Evolutionary conservation across 2,797 vertebrate species (phyloP).

Genomic region (Silurus aristotelis): DNA sequence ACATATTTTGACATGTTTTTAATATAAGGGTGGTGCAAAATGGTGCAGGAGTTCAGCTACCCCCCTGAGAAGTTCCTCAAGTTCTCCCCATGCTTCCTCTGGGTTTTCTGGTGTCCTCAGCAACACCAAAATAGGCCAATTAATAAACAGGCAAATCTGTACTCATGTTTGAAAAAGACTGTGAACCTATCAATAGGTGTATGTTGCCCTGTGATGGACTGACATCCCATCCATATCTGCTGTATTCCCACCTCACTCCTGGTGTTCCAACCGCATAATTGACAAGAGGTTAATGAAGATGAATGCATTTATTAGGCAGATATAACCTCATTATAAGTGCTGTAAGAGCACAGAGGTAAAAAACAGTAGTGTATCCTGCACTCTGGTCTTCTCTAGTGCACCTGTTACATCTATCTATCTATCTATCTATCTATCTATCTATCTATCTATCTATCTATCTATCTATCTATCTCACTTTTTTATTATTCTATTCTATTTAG

Average conservation of each 20-base stretch:
- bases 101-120: neutral
- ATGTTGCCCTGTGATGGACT: neutral
- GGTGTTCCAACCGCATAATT: neutral
- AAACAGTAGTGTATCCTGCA: neutral
- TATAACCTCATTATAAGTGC: neutral
- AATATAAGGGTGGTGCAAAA: neutral
- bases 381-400: constrained; percentile 9
- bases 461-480: too few relatives aligned
- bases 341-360: neutral
- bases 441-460: neutral
- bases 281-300: neutral
- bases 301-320: neutral
- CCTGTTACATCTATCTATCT: constrained; percentile 37
- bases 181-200: neutral
- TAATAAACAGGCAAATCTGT: neutral
- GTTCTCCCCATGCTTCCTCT: neutral
- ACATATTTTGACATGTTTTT: neutral
- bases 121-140: neutral
- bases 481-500: neutral
- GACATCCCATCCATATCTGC: neutral
- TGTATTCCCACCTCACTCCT: neutral
- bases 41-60: neutral
- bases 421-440: neutral
- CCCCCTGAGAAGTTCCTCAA: neutral
- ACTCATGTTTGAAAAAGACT: neutral